Evolutionary conservation across 2,113 vertebrate species (phyloP).

Genomic region (Mirza zaza): DNA sequence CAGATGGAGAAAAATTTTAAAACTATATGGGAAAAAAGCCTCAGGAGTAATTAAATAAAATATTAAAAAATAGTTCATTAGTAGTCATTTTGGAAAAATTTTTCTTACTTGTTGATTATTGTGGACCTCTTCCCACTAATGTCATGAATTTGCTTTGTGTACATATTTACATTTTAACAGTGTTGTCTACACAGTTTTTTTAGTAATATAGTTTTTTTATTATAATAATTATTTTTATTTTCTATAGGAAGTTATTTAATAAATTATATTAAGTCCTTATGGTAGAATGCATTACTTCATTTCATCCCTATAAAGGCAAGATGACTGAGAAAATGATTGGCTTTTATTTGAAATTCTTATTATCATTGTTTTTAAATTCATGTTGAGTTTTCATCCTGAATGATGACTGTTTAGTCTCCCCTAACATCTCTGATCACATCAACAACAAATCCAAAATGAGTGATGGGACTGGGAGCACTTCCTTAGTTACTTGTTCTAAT

Average conservation of each 20-base stretch:
- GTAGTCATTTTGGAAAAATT: not conserved
- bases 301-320: not conserved
- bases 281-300: not conserved
- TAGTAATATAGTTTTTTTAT: not conserved
- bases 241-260: not conserved
- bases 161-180: not conserved
- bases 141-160: not conserved
- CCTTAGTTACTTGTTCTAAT: not conserved
- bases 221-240: not conserved
- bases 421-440: not conserved
- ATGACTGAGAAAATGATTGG: not conserved
- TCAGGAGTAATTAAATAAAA: not conserved
- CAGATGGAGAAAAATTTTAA: not conserved
- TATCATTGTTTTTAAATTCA: not conserved
- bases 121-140: not conserved
- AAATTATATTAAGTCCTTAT: not conserved
- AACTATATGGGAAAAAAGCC: not conserved
- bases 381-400: not conserved
- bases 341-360: not conserved
- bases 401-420: not conserved
- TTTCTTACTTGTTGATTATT: not conserved
- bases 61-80: not conserved
- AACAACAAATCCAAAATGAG: not conserved
- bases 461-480: too few species aligned
- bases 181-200: not conserved